Evolutionary conservation across 2,888 invertebrate species (phyloP), one percentile per base, ranked within the genome.

Genomic region (Anaspis maculata): DNA sequence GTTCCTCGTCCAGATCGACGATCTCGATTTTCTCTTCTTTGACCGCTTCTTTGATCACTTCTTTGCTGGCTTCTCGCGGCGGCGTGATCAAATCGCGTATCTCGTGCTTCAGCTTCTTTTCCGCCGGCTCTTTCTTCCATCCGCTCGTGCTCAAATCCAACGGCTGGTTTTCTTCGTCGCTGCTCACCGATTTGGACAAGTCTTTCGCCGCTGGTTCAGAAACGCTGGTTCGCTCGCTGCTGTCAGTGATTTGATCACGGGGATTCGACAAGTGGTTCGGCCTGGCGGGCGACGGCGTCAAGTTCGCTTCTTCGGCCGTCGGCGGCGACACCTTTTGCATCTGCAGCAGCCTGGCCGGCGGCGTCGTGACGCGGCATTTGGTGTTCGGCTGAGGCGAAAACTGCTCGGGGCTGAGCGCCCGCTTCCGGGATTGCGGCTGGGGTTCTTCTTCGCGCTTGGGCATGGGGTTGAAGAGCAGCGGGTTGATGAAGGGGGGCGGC

Each of bases 121-220:
- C 36, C 6, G 19, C n/a, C 13, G 30, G 31, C 6, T 31, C 22
- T 27, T 39, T 41, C 34, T 59, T 59, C 51, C 57, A 59, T 24
- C 24, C 10, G 65, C 74, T 67, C 13, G 83, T 69, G 29, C 83
- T 79, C 42, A 88, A 67, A 62, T 88, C 88, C 25, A 88, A 63
- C 0, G 88, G 87, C 55, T 81, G 77, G 38, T 83, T 81, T 3
- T 67, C 66, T 30, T 68, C 66, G 37, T 72, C 70, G 49, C 68
- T 52, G 16, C 48, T 51, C 15, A 42, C 41, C 6, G 47, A 32
- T 33, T 64, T 63, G 0, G 58, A 56, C 27, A 62, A 43, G 37
- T 64, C 62, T 41, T 56, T 61, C 0, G 59, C 57, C 11, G 34
- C 49, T n/a, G n/a, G n/a, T n/a, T n/a, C n/a, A n/a, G n/a, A n/a